Percentiles rank a stretch among this genome's conserved stretches.
Evolutionary conservation across 2,888 invertebrate genomes (phyloP).

Genomic region (Serrognathus titanus): DNA sequence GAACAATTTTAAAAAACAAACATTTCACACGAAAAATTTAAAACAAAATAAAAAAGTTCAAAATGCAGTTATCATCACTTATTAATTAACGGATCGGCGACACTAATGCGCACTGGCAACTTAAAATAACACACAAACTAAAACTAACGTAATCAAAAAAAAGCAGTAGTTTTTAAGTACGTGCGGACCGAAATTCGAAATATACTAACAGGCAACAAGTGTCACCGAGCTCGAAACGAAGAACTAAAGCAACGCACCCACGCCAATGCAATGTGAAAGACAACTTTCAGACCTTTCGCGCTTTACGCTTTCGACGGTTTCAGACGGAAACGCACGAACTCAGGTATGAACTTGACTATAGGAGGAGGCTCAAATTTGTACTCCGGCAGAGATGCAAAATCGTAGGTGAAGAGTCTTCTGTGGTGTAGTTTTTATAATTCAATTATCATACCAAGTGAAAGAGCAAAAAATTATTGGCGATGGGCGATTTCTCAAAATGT

Average conservation of each 20-base stretch:
- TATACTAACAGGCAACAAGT: constrained; percentile 11
- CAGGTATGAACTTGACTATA: background rate
- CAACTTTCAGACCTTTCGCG: background rate
- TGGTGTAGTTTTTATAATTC: background rate
- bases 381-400: background rate
- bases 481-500: too few species aligned
- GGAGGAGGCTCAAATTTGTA: too few species aligned
- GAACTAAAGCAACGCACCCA: constrained; percentile 9
- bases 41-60: too few species aligned
- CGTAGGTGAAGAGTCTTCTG: background rate
- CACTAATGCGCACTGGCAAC: too few species aligned
- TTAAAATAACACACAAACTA: background rate
- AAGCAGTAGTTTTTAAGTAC: background rate
- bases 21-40: constrained; percentile 7
- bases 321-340: background rate
- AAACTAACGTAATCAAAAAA: background rate
- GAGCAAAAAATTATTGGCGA: too few species aligned
- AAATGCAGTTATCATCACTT: background rate
- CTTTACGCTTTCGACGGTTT: background rate
- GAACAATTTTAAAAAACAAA: background rate
- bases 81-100: background rate
- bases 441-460: too few species aligned
- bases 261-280: constrained; percentile 11
- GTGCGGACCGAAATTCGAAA: background rate
- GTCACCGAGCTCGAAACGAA: constrained; percentile 3